Base-by-base conservation (phyloP, 2,113 vertebrate genomes). In the Coptodon rendalli region DNA sequence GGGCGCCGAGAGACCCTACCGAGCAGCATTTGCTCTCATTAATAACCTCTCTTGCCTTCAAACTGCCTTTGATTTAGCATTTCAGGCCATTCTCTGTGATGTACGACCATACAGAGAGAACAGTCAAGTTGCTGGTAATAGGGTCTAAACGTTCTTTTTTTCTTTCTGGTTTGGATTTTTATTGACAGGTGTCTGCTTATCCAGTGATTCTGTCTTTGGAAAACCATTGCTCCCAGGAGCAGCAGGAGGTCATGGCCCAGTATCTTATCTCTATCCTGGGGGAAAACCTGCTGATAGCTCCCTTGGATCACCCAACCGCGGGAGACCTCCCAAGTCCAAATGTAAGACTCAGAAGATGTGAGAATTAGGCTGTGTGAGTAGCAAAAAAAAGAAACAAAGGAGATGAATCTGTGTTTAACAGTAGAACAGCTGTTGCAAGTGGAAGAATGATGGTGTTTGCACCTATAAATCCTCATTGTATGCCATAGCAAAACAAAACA, bases 141-240 rank as follows among this genome's bases (percentile, higher is more conserved):
- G 1, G 48, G 76, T 14, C 48, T 59, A 29, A 80, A 63, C 3
- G 2, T 68, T 19, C 2, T 80, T 38, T 38, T 59, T 34, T 68
- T 16, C 57, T 53, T 43, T 81, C 22, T 68, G 19, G n/a, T 73
- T 48, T 71, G 50, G 57, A 81, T 73, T 50, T 84, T 87, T 87
- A 59, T 45, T 63, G 36, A 16, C 92, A 98, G 98, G 93, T 95
- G 19, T 98, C 98, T 54, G 94, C 96, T 4, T 98, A 97, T 90
- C 97, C 98, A 1, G n/a, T 99, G 45, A 92, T 98, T 34, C 93
- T 99, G 22, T 99, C 98, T 16, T 90, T 98, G 94, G 98, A 98
- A 92, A 98, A 98, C 88, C 98, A 98, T 91, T 98, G 97, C 93
- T 97, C 95, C 40, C 81, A 85, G 22, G 19, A 92, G 14, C 98